A percentile compares a stretch with the other conserved stretches of the same genome.
Conservation (phyloP, 2,888 invertebrate species). For the Eurytoma californica region DNA sequence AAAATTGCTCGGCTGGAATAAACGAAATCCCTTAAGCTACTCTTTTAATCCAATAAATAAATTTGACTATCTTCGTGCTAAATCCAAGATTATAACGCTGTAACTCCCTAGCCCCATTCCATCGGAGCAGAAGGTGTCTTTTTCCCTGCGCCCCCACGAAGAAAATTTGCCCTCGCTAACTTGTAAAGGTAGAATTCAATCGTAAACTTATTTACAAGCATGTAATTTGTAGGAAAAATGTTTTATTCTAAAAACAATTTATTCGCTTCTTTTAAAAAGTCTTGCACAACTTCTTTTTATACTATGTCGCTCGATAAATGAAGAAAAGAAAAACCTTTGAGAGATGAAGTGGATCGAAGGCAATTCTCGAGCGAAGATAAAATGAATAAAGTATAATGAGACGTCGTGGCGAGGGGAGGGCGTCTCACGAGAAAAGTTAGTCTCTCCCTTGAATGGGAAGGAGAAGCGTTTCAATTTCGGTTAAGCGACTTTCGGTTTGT, state of each 20-base stretch:
- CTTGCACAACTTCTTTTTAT: not conserved
- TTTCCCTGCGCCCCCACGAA: too few relatives aligned
- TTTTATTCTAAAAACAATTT: not conserved
- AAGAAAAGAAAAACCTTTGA: not conserved
- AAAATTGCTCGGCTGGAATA: not conserved
- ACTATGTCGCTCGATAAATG: not conserved
- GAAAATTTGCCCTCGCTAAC: too few relatives aligned
- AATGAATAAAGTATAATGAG: slow-evolving; percentile 49
- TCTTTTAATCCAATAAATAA: slow-evolving; percentile 35
- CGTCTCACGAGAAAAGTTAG: slow-evolving; percentile 20
- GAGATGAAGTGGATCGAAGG: slow-evolving; percentile 19
- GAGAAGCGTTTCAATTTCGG: slow-evolving; percentile 12
- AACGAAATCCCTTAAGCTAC: slow-evolving; percentile 3
- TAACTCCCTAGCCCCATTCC: slow-evolving; percentile 1
- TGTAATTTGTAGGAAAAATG: not conserved
- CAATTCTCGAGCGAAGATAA: slow-evolving; percentile 31
- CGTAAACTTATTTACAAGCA: too few relatives aligned
- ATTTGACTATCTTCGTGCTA: slow-evolving; percentile 22
- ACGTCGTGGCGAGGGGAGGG: not conserved
- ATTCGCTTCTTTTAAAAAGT: not conserved
- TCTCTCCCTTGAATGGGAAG: slow-evolving; percentile 25
- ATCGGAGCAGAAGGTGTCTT: not conserved
- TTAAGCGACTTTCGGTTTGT: not conserved
- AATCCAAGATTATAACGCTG: slow-evolving; percentile 22
- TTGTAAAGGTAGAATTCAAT: too few relatives aligned